Base-by-base conservation (phyloP, 2,797 vertebrate species). In the Coendou prehensilis region DNA sequence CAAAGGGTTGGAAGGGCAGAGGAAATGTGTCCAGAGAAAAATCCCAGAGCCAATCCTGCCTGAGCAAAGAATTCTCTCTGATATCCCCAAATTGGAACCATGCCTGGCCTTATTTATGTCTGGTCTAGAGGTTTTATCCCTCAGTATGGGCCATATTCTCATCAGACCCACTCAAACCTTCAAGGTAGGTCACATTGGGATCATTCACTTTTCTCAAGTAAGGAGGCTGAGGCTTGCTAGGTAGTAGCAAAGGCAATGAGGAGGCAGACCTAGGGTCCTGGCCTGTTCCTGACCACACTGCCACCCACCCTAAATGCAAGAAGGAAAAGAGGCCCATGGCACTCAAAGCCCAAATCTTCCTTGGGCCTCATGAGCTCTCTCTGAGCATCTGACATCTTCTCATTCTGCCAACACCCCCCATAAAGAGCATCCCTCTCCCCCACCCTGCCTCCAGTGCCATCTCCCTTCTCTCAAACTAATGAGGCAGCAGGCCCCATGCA, bases 401-500 rank as follows among this genome's bases (percentile, higher is more conserved):
- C 26, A 61, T 54, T 56, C 92, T 92, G 86, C 89, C 79, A 63
- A 47, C 86, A 85, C 79, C 67, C 56, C 52, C 57, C 75, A 52
- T 37, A 41, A 73, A 83, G 75, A 50, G 22, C 61, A 37, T 6
- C 61, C 56, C 59, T 75, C 47, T 18, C 75, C 79, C 20, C 33
- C 18, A 2, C 79, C 52, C 87, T 30, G 45, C 18, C 8, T 1
- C 86, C 91, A 76, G 0, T 13, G 47, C 87, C 76, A 2, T 63
- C 67, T n/a, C 71, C 37, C 14, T 63, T 61, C 61, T 91, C 76
- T 28, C 50, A 0, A 84, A 85, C 93, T 83, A 92, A 97, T 63
- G 97, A 96, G 97, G 97, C 93, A 76, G 94, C 86, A 11, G 0
- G 83, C 98, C 97, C 97, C 97, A 64, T 0, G 8, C 94, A 76